Percentiles rank a stretch among this genome's conserved stretches.
These are phyloP conservation scores for Odobenus rosmarus DNA, from an alignment of 2,113 vertebrate genomes.

Conservation along the genomic window DNA sequence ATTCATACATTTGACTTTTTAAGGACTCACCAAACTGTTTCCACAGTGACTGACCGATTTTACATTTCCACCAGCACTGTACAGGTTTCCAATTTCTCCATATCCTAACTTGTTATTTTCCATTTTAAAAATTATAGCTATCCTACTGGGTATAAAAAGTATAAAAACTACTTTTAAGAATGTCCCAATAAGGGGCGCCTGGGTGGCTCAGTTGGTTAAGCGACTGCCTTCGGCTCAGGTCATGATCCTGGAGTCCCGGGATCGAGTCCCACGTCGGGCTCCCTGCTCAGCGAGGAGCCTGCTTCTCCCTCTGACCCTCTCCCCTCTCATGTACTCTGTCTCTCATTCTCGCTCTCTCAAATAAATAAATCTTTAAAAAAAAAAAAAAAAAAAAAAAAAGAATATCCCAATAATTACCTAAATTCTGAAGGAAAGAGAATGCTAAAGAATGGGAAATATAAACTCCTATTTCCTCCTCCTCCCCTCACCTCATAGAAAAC, in stretches of 20 bases:
- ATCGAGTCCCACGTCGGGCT: too few species aligned
- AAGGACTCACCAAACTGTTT: background rate
- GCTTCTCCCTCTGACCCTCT: too few species aligned
- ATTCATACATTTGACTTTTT: background rate
- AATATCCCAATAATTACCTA: background rate
- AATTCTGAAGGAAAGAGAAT: background rate
- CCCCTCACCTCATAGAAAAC: background rate
- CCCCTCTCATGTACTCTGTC: too few species aligned
- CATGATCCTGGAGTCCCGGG: too few species aligned
- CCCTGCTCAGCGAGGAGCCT: too few species aligned
- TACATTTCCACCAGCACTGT: background rate
- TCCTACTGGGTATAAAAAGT: background rate
- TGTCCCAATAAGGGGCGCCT: background rate
- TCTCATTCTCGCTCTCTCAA: too few species aligned
- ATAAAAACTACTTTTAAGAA: constrained; percentile 5
- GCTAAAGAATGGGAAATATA: background rate
- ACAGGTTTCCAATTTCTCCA: background rate
- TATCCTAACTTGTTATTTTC: background rate
- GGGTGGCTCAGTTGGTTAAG: too few species aligned
- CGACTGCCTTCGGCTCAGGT: too few species aligned
- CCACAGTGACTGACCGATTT: background rate
- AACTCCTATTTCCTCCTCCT: background rate
- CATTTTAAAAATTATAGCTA: background rate
- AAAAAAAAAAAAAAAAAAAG: too few species aligned
- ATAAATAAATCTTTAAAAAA: too few species aligned